Base-by-base conservation (phyloP, 1,140 invertebrate genomes). In the Sarcophaga bullata region DNA sequence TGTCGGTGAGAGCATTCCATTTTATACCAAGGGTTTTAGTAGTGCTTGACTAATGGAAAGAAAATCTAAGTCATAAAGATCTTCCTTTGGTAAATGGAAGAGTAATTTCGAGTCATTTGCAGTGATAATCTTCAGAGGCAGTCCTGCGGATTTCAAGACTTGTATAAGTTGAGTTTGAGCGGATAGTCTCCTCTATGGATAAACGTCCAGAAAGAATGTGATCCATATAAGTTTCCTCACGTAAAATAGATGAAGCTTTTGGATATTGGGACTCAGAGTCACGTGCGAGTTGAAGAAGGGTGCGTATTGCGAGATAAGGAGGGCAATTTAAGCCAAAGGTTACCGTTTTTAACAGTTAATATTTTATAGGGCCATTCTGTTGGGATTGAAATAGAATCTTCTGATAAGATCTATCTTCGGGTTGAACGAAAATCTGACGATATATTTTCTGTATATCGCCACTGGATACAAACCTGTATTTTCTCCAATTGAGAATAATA, bases 401-500 rank as follows among this genome's bases (percentile, higher is more conserved):
- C 13, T 80, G 78, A 54, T 48, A 52, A 7, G 9, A 11, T 9
- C 54, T 52, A 37, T 80, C 80, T 58, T 58, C 1, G 7, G 50
- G 50, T 46, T 58, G 50, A 2, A 58, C 25, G 5, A 46, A 11
- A 8, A 58, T 78, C 50, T 17, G 46, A 48, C 46, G 48, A 37
- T 37, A 37, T 4, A 37, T 37, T 37, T 37, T 37, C 25, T 37
- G 25, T 37, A 37, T 37, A 37, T 78, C 75, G 8, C 75, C 75
- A 78, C 46, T 78, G 17, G n/a, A 78, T 0, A 73, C 72, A 15
- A 46, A 73, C 46, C 15, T 9, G 4, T 73, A 73, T 54, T 25
- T 52, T 54, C 80, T 52, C 80, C 80, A 58, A 58, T 80, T 80
- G 17, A 80, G 19, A 37, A 54, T 80, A 37, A 54, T 58, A 37